Evolutionary conservation across 2,888 invertebrate genomes (phyloP).

Genomic region (Agrotis ipsilon): DNA sequence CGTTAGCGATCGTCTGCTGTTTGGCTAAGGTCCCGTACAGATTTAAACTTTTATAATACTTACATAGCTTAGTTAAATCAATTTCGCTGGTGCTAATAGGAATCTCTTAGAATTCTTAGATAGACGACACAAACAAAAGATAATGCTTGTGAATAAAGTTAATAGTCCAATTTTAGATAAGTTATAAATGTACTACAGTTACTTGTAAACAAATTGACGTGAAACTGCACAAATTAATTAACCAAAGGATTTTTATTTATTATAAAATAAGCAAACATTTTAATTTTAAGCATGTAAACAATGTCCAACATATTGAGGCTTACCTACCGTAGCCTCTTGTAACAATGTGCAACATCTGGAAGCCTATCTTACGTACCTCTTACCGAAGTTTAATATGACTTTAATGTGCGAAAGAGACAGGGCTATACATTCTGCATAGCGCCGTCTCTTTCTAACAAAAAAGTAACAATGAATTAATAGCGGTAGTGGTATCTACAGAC

Average conservation of each 20-base stretch:
- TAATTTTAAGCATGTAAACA: not conserved
- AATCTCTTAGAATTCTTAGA: conserved; percentile 47
- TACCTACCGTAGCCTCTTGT: too few species aligned
- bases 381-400: too few species aligned
- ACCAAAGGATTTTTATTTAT: not conserved
- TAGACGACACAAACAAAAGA: conserved; percentile 36
- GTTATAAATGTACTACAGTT: conserved; percentile 10
- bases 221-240: not conserved
- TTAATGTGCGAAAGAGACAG: too few species aligned
- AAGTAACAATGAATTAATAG: too few species aligned
- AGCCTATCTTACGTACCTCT: too few species aligned
- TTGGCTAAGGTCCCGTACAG: too few species aligned
- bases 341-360: too few species aligned
- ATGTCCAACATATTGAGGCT: too few species aligned
- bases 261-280: not conserved
- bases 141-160: conserved; percentile 47
- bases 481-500: too few species aligned
- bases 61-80: conserved; percentile 58
- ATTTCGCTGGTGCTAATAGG: conserved; percentile 70
- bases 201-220: not conserved
- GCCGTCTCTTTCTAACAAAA: too few species aligned
- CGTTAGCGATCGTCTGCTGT: too few species aligned
- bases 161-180: conserved; percentile 59
- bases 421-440: too few species aligned
- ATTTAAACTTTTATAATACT: conserved; percentile 17